Evolutionary conservation across 2,797 vertebrate genomes (phyloP).

Genomic region (Myotis findleyi): DNA sequence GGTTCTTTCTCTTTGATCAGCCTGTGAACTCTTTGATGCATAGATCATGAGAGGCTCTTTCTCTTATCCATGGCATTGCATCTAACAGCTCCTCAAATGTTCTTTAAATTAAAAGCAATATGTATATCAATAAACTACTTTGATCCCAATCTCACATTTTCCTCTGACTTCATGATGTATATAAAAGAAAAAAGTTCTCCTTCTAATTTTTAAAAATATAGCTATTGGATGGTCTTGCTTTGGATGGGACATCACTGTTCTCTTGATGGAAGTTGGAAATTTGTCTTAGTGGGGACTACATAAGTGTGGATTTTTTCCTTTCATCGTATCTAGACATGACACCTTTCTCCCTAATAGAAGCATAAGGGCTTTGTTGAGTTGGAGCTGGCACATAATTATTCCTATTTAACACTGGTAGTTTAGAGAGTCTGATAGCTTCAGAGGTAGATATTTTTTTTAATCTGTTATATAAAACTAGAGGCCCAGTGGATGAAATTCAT

Average conservation of each 20-base stretch:
- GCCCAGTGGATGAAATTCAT: too few relatives aligned
- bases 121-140: background rate
- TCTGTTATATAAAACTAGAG: background rate
- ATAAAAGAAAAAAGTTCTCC: background rate
- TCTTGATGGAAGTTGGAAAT: background rate
- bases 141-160: background rate
- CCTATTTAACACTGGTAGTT: background rate
- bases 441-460: background rate
- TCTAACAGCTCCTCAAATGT: background rate
- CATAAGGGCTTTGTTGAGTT: background rate
- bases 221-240: background rate
- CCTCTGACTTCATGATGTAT: background rate
- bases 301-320: background rate
- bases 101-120: background rate
- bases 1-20: background rate
- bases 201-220: background rate
- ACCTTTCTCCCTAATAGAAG: background rate
- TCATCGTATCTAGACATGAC: background rate
- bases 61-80: background rate
- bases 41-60: fast-evolving
- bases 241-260: background rate
- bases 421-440: background rate
- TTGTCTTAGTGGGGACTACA: background rate
- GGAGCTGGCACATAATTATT: background rate
- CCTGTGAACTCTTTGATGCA: background rate